These are phyloP conservation scores for Falco cherrug DNA, from an alignment of 2,797 vertebrate species.

Conservation along the genomic window DNA sequence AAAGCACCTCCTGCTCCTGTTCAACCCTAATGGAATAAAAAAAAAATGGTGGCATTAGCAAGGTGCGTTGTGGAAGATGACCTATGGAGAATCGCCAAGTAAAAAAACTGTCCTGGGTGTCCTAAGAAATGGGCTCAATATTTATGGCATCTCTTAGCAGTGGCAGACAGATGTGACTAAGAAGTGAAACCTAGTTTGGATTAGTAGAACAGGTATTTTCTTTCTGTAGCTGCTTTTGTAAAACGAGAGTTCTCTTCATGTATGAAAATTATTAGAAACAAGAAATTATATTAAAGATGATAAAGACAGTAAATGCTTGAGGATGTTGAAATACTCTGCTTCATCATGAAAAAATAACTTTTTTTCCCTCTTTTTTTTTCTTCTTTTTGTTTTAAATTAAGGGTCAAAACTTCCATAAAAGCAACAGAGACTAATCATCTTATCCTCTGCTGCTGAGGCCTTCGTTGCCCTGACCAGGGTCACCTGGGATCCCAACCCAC, in stretches of 20 bases:
- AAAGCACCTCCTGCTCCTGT: not conserved
- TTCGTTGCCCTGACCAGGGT: not conserved
- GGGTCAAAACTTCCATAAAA: not conserved
- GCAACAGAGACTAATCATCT: not conserved
- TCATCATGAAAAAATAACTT: not conserved
- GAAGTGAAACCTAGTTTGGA: not conserved
- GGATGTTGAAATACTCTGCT: not conserved
- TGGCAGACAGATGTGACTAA: not conserved
- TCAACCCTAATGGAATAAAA: not conserved
- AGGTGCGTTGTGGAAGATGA: not conserved
- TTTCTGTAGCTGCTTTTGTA: not conserved
- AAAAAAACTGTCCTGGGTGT: not conserved
- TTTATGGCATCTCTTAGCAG: not conserved
- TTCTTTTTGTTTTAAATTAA: not conserved
- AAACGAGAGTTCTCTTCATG: not conserved
- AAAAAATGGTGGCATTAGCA: not conserved
- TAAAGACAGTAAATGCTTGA: not conserved
- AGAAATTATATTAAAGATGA: not conserved
- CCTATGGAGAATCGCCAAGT: not conserved
- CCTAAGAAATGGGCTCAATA: not conserved
- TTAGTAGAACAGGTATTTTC: not conserved
- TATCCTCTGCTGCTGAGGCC: not conserved
- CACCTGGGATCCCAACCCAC: not conserved
- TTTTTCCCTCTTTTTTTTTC: rapidly evolving
- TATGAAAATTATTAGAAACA: not conserved